These are phyloP conservation scores for Pomatostomus ruficeps DNA, from an alignment of 2,113 vertebrate species.

Conservation along the genomic window DNA sequence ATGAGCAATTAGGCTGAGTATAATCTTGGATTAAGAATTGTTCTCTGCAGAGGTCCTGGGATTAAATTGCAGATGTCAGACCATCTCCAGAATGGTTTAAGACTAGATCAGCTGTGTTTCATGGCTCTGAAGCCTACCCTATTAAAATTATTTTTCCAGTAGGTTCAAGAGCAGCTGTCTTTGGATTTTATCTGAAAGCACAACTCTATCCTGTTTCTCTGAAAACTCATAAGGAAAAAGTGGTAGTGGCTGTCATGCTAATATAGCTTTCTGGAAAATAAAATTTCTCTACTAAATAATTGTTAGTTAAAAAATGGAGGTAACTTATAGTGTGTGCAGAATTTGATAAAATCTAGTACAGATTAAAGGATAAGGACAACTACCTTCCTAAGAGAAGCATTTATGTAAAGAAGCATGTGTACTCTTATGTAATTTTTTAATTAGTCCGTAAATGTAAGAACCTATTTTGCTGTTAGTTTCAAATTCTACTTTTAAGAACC, in stretches of 20 bases:
- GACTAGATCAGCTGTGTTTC: background rate
- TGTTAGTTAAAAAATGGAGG: background rate
- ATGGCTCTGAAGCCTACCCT: background rate
- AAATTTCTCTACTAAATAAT: background rate
- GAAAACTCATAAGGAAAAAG: background rate
- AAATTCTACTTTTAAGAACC: background rate
- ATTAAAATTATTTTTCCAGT: background rate
- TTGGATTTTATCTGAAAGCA: background rate
- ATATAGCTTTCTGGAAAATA: background rate
- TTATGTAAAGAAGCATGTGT: background rate
- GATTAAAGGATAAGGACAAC: background rate
- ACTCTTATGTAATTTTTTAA: background rate
- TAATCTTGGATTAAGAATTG: background rate
- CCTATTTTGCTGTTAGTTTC: background rate
- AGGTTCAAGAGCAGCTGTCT: background rate
- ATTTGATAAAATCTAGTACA: background rate
- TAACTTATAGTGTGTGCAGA: background rate
- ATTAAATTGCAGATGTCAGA: background rate
- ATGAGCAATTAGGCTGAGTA: background rate
- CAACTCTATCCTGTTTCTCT: background rate
- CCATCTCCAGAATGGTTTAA: background rate
- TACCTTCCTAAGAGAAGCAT: background rate
- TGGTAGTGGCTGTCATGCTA: background rate
- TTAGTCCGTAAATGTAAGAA: background rate
- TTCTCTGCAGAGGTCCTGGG: background rate